Percentiles rank a stretch among this genome's conserved stretches.
These are phyloP conservation scores for Apamea crenata DNA, from an alignment of 2,888 invertebrate species.

Conservation along the genomic window DNA sequence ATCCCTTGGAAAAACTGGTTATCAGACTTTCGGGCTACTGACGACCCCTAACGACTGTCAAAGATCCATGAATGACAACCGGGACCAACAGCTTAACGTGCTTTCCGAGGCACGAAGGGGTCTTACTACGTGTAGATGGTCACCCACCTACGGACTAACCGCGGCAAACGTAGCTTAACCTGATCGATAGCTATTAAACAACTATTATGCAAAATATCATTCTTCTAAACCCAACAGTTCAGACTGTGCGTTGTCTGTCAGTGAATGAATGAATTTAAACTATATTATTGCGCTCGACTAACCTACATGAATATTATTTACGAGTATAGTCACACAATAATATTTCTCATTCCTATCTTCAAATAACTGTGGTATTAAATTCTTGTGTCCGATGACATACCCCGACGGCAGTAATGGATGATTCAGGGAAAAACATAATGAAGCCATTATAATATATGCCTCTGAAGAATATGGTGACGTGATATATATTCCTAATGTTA, in stretches of 20 bases:
- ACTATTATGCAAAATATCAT: not conserved
- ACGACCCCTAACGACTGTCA: no score
- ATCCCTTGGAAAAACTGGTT: no score
- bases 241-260: not conserved
- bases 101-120: no score
- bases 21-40: no score
- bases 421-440: conserved; percentile 19
- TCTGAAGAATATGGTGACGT: conserved; percentile 24
- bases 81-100: no score
- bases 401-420: not conserved
- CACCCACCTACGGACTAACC: no score
- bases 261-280: not conserved
- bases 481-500: conserved; percentile 23
- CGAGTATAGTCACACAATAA: conserved; percentile 14
- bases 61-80: no score
- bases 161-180: no score
- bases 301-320: conserved; percentile 12
- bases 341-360: conserved; percentile 13
- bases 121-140: no score
- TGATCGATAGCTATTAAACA: no score
- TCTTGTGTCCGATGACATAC: conserved; percentile 18
- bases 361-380: conserved; percentile 46
- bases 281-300: not conserved
- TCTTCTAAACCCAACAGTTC: not conserved
- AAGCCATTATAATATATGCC: conserved; percentile 19